Evolutionary conservation across 2,797 vertebrate species (phyloP), one percentile per base, ranked within the genome.

Genomic region (Mionectes olivaceus): DNA sequence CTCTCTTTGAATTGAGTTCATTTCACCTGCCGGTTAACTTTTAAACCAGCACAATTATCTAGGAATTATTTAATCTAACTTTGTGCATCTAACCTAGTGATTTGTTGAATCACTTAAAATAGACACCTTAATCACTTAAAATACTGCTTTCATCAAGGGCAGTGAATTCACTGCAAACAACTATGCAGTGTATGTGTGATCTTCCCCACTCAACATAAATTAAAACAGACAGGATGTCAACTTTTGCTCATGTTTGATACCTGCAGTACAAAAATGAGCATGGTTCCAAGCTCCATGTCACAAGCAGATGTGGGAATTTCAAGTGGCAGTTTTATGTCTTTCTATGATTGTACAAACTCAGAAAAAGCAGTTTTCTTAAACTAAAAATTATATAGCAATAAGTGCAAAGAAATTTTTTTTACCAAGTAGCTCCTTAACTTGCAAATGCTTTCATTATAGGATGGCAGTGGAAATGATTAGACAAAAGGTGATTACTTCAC

Each of bases 401-500:
- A 69, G 11, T 33, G 19, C 13, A 68, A 91, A 77, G 18, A 78
- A 47, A 7, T 0, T 28, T 19, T 30, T 56, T 57, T 88, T 50
- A 47, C 10, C 22, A 37, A 65, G n/a, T 53, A 50, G 21, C 13
- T 79, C 13, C n/a, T 19, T 33, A 33, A 68, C 41, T 64, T 67
- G 64, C 13, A 79, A 87, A 70, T 67, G n/a, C n/a, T 89, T 90
- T 87, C 68, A 68, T 30, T 86, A 24, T 24, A 89, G 80, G 46
- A 91, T 5, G 23, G 57, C 1, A 5, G 37, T 81, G 63, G 84
- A 93, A 94, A 81, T 69, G n/a, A 96, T 93, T 87, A 94, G 77
- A 94, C 70, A 76, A 82, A 90, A 64, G 50, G 39, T 30, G 84
- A 78, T 80, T 82, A 87, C 49, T 95, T 81, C 83, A 82, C 25